Evolutionary conservation across 2,113 vertebrate species (phyloP).

Genomic region (Bubalus kerabau): DNA sequence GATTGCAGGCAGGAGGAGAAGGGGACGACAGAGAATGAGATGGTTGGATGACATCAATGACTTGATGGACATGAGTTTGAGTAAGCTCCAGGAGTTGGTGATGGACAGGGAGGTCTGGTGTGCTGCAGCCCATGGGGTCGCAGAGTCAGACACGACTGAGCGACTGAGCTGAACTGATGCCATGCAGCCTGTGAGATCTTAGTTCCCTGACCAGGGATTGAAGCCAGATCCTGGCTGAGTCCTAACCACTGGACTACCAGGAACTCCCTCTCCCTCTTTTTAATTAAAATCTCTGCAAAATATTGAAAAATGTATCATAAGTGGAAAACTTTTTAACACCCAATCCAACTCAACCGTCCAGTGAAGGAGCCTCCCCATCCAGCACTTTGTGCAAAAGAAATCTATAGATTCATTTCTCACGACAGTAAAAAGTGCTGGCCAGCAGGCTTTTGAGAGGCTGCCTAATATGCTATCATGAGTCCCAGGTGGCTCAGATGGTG

Average conservation of each 20-base stretch:
- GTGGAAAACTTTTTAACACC: neutral
- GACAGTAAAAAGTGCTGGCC: neutral
- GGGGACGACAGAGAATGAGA: neutral
- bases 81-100: neutral
- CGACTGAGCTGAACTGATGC: neutral
- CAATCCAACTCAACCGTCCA: neutral
- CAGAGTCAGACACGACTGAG: neutral
- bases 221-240: neutral
- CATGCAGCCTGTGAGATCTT: neutral
- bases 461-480: neutral
- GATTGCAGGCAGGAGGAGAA: neutral
- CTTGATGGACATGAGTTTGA: neutral
- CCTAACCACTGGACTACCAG: neutral
- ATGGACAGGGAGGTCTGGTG: neutral
- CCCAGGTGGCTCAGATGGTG: neutral
- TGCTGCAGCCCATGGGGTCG: neutral
- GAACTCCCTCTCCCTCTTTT: neutral
- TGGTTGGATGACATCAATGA: neutral
- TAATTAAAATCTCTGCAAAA: neutral
- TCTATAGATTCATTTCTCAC: neutral
- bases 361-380: no score
- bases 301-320: neutral
- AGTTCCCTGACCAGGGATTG: neutral
- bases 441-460: neutral
- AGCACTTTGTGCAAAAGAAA: fast-evolving